These are phyloP conservation scores for Drosophila longiperda DNA, from an alignment of 2,888 invertebrate genomes.

Conservation along the genomic window DNA sequence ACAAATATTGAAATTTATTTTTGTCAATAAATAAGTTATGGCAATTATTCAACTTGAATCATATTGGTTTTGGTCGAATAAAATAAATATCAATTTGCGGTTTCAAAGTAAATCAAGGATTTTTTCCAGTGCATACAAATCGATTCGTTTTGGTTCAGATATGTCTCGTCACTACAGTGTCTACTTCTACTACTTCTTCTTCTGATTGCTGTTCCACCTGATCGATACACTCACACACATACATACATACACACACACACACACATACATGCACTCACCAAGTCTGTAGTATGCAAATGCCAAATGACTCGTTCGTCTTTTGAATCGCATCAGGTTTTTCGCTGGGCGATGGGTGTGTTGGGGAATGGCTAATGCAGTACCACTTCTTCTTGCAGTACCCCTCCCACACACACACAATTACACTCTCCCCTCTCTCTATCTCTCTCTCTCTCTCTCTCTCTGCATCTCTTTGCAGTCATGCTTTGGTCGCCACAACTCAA, in stretches of 20 bases:
- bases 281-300: slow-evolving; percentile 69
- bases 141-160: slow-evolving; percentile 39
- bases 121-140: slow-evolving; percentile 9
- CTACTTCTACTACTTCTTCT: slow-evolving; percentile 9
- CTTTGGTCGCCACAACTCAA: slow-evolving; percentile 61
- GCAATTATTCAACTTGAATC: neutral
- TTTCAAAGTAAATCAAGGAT: neutral
- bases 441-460: neutral
- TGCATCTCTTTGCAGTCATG: slow-evolving; percentile 32
- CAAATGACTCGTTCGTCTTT: slow-evolving; percentile 65
- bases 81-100: neutral
- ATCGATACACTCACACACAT: slow-evolving; percentile 35
- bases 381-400: slow-evolving; percentile 1
- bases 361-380: neutral
- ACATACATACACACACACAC: slow-evolving; percentile 14
- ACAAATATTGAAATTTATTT: neutral
- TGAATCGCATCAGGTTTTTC: slow-evolving; percentile 62
- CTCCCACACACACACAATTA: neutral
- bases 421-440: neutral
- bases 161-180: slow-evolving; percentile 22
- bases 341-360: slow-evolving; percentile 26
- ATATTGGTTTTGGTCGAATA: neutral
- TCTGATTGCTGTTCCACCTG: slow-evolving; percentile 53
- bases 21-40: neutral
- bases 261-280: slow-evolving; percentile 22